Evolutionary conservation across 2,888 invertebrate species (phyloP).

Genomic region (Sturmia bella): DNA sequence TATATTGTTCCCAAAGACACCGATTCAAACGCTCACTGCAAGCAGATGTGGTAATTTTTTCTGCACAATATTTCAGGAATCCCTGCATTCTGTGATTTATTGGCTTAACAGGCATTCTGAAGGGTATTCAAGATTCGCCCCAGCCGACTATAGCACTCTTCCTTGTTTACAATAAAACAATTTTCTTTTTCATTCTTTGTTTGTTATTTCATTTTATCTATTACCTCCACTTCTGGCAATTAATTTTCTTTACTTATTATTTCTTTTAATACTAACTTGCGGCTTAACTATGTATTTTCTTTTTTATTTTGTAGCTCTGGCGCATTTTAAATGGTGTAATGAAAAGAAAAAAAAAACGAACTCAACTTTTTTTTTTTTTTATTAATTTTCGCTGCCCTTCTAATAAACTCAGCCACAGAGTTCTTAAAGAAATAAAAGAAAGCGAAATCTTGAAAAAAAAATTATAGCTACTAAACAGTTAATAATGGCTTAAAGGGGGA

Average conservation of each 20-base stretch:
- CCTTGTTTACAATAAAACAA: not conserved
- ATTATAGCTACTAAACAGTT: not conserved
- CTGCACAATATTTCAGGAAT: too few species aligned
- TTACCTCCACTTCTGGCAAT: conserved; percentile 9
- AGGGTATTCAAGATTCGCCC: too few species aligned
- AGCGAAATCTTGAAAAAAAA: not conserved
- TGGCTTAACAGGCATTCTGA: not conserved
- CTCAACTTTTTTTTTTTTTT: too few species aligned
- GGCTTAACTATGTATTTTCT: conserved; percentile 15
- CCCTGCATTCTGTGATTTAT: too few species aligned
- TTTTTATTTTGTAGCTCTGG: not conserved
- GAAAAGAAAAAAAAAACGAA: too few species aligned
- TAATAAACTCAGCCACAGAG: not conserved
- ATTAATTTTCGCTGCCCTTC: not conserved
- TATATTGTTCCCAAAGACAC: too few species aligned
- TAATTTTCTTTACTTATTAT: conserved; percentile 30
- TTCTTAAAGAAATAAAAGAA: not conserved
- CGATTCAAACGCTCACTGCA: too few species aligned
- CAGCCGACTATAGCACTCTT: too few species aligned
- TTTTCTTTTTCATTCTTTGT: not conserved
- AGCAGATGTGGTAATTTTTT: too few species aligned
- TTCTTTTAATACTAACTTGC: conserved; percentile 19
- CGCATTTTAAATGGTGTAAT: not conserved
- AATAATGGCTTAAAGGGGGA: not conserved
- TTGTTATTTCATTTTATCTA: conserved; percentile 30